Percentiles rank a stretch among this genome's conserved stretches.
phyloP scores from a whole-genome alignment of 2,113 vertebrate genomes.

The Triplophysa rosa region DNA sequence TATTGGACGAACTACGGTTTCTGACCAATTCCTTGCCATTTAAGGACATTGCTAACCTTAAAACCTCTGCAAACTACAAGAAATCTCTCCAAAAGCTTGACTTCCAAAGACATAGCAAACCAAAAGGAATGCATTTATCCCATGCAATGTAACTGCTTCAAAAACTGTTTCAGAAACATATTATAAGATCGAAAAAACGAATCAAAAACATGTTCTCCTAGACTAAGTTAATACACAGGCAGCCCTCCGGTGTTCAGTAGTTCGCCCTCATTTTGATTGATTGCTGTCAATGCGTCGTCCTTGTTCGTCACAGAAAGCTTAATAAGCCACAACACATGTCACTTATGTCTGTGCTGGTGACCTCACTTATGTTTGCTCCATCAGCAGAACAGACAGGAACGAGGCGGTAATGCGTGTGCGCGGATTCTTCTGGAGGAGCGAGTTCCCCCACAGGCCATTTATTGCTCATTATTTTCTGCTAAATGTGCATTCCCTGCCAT shows the following conservation, averaged over 20 bases:
- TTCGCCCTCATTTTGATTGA: slow-evolving; percentile 33
- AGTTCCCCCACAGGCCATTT: slow-evolving; percentile 32
- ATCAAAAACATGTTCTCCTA: background rate
- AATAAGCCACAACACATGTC: background rate
- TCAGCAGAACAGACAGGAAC: slow-evolving; percentile 22
- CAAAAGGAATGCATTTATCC: too few relatives aligned
- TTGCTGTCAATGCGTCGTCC: slow-evolving; percentile 12
- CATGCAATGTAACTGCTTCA: too few relatives aligned
- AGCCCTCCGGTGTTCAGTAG: background rate
- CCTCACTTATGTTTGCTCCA: slow-evolving; percentile 3
- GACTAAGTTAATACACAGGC: background rate
- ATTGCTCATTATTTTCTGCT: slow-evolving; percentile 46
- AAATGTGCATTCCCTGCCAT: slow-evolving; percentile 11
- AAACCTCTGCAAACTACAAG: background rate
- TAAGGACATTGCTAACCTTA: too few relatives aligned
- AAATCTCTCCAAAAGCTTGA: too few relatives aligned
- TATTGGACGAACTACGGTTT: background rate
- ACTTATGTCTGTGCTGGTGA: slow-evolving; percentile 19
- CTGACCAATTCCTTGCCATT: background rate
- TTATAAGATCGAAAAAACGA: too few relatives aligned
- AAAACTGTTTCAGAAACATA: too few relatives aligned
- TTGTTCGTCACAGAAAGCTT: slow-evolving; percentile 1
- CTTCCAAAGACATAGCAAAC: too few relatives aligned
- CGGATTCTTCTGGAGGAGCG: background rate
- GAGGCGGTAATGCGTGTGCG: background rate